Conservation (phyloP, 2,888 invertebrate species). For the Cyclophora albipunctata region DNA sequence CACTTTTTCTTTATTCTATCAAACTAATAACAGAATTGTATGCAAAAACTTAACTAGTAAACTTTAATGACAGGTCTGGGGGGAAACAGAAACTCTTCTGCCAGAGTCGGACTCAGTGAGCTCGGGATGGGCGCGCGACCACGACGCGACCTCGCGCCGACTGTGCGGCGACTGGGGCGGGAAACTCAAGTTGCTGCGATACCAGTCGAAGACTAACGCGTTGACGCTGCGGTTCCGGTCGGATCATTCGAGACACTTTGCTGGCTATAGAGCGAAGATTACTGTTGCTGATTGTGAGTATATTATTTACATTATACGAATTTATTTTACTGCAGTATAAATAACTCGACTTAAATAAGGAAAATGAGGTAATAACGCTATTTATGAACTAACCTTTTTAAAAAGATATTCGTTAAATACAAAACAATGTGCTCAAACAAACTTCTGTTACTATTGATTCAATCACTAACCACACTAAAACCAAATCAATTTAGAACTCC, state of each 20-base stretch:
- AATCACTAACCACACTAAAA: too few species aligned
- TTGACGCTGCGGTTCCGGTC: constrained; percentile 82
- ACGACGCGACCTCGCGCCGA: constrained; percentile 51
- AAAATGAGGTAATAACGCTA: too few species aligned
- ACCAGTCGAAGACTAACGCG: constrained; percentile 77
- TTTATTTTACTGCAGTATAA: not conserved
- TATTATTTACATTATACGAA: not conserved
- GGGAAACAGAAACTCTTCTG: constrained; percentile 48
- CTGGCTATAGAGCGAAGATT: constrained; percentile 83
- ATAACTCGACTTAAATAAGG: too few species aligned
- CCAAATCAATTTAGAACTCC: too few species aligned
- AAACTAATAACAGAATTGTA: too few species aligned
- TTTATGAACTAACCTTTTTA: too few species aligned
- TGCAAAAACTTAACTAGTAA: too few species aligned
- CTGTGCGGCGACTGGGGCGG: constrained; percentile 89
- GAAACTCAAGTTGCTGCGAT: constrained; percentile 81
- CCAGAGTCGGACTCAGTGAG: constrained; percentile 57
- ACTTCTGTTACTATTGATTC: too few species aligned
- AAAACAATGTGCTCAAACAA: too few species aligned
- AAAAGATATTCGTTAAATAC: too few species aligned
- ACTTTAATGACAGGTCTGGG: constrained; percentile 46
- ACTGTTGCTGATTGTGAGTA: constrained; percentile 83
- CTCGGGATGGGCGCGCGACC: constrained; percentile 55
- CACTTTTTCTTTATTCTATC: too few species aligned
- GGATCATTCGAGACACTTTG: constrained; percentile 85